These are phyloP conservation scores for Sturnus vulgaris DNA, from an alignment of 2,113 vertebrate species.

Conservation along the genomic window DNA sequence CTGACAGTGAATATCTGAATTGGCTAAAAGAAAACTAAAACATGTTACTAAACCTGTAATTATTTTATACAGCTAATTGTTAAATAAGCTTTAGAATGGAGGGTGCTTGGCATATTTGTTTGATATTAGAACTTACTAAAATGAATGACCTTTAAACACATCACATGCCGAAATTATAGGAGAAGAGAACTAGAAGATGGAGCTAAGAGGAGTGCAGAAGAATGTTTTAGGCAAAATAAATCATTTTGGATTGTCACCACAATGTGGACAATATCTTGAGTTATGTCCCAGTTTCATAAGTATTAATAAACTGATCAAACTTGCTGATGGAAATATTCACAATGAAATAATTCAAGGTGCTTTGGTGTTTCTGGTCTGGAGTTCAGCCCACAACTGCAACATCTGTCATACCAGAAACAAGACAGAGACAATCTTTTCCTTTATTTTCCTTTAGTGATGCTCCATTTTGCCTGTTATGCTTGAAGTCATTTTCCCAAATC, in stretches of 20 bases:
- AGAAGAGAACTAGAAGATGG: not conserved
- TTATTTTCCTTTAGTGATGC: not conserved
- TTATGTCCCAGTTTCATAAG: accelerated
- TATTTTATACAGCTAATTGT: conserved; percentile 33
- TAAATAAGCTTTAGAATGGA: conserved; percentile 29
- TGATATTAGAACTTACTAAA: not conserved
- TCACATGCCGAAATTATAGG: not conserved
- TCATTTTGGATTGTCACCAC: not conserved
- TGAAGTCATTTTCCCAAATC: not conserved
- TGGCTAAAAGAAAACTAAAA: conserved; percentile 33
- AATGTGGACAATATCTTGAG: not conserved
- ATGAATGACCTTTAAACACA: not conserved
- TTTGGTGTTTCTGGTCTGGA: not conserved
- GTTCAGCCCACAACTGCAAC: not conserved
- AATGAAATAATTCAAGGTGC: not conserved
- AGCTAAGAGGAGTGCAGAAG: not conserved
- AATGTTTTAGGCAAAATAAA: not conserved
- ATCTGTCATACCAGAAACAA: not conserved
- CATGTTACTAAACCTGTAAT: conserved; percentile 14
- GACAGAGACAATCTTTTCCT: not conserved
- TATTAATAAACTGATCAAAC: not conserved
- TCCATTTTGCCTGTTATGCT: not conserved
- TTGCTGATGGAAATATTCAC: not conserved
- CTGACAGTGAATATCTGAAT: conserved; percentile 32
- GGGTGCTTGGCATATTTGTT: conserved; percentile 4